Evolutionary conservation across 2,888 invertebrate species (phyloP).

Genomic region (Lasioglossum lativentre): DNA sequence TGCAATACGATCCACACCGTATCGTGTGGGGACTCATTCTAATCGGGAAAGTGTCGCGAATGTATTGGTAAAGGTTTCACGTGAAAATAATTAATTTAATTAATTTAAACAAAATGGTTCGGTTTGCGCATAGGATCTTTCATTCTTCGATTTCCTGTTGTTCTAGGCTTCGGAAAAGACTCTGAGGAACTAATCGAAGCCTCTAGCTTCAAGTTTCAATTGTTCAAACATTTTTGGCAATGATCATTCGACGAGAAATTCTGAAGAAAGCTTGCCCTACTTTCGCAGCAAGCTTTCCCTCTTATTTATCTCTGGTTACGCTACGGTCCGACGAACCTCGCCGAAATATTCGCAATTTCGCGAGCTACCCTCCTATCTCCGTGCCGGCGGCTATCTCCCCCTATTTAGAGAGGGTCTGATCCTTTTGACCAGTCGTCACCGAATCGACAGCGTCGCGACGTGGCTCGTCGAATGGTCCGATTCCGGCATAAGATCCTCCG

Average conservation of each 20-base stretch:
- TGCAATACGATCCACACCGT: not conserved
- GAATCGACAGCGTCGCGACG: constrained; percentile 34
- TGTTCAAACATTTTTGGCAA: too few relatives aligned
- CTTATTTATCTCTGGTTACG: not conserved
- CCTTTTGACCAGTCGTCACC: constrained; percentile 29
- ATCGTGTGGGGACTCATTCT: not conserved
- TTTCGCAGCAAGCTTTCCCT: too few relatives aligned
- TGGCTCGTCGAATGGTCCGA: constrained; percentile 19
- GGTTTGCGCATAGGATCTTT: not conserved
- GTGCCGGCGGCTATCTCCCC: not conserved
- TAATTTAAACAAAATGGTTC: not conserved
- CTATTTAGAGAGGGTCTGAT: not conserved
- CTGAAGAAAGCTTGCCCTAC: too few relatives aligned
- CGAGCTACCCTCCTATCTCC: not conserved
- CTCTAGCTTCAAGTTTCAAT: too few relatives aligned
- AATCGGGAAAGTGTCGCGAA: not conserved
- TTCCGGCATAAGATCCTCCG: constrained; percentile 42
- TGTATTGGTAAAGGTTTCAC: not conserved
- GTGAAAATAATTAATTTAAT: not conserved
- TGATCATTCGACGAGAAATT: too few relatives aligned
- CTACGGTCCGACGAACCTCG: not conserved
- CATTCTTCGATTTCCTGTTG: not conserved
- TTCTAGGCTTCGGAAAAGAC: not conserved
- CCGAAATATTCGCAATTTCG: not conserved
- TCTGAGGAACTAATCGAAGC: too few relatives aligned